Evolutionary conservation across 2,797 vertebrate genomes (phyloP).

Genomic region (Ptychobarbus kaznakovi): DNA sequence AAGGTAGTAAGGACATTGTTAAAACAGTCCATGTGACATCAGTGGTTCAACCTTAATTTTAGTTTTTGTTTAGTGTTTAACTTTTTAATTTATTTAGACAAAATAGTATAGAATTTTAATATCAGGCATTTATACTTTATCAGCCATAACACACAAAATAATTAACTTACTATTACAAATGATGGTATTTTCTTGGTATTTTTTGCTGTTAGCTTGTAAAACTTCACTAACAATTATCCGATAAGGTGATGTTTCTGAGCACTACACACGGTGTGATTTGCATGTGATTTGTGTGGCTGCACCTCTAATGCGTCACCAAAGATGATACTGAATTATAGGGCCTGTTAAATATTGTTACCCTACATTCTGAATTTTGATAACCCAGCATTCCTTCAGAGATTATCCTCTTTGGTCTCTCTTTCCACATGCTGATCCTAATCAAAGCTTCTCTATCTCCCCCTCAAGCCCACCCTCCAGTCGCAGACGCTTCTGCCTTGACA

Average conservation of each 20-base stretch:
- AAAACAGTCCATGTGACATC: too few species aligned
- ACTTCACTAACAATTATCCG: slow-evolving; percentile 5
- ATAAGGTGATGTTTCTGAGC: neutral
- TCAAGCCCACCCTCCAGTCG: slow-evolving; percentile 84
- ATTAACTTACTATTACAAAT: neutral
- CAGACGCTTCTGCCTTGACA: slow-evolving; percentile 78
- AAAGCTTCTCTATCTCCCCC: slow-evolving; percentile 17
- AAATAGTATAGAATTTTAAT: neutral
- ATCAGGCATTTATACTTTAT: neutral
- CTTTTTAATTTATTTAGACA: too few species aligned
- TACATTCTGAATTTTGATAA: slow-evolving; percentile 15
- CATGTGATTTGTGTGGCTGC: slow-evolving; percentile 21
- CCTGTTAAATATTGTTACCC: slow-evolving; percentile 10
- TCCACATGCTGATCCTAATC: slow-evolving; percentile 43
- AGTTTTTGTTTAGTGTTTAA: too few species aligned
- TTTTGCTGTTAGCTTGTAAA: neutral
- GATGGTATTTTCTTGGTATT: neutral
- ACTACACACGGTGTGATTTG: slow-evolving; percentile 1
- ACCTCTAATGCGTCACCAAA: neutral
- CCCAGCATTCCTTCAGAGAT: slow-evolving; percentile 18
- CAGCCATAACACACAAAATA: neutral
- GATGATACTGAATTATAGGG: neutral
- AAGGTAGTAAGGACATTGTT: too few species aligned
- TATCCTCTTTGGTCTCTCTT: slow-evolving; percentile 5
- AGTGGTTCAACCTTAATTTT: too few species aligned